These are phyloP conservation scores for Meandrina meandrites DNA, from an alignment of 92 coral and sea anemone species.

Conservation along the genomic window DNA sequence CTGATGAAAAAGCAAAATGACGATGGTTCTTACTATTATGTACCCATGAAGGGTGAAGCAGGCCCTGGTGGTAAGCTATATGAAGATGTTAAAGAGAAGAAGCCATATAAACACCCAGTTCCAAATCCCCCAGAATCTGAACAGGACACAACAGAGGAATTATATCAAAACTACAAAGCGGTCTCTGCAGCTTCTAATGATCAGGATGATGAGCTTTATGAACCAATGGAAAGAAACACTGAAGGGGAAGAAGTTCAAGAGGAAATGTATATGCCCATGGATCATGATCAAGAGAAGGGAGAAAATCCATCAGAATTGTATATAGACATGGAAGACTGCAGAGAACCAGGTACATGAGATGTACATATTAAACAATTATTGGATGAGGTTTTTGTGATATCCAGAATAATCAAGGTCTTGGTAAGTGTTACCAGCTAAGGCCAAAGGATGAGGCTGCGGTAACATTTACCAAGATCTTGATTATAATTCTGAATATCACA, in stretches of 20 bases:
- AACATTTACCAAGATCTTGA: too few species aligned
- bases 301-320: neutral
- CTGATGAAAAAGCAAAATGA: conserved; percentile 22
- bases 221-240: neutral
- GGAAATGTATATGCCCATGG: conserved; percentile 44
- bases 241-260: conserved; percentile 19
- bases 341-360: neutral
- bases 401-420: too few species aligned
- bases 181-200: neutral
- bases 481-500: too few species aligned
- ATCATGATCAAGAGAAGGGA: conserved; percentile 11
- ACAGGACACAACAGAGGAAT: neutral
- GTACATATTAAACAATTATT: too few species aligned
- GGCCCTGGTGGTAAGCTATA: neutral
- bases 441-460: too few species aligned
- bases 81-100: neutral
- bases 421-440: too few species aligned
- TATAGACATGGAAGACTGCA: too few species aligned
- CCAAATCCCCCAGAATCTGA: neutral
- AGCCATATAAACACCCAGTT: neutral
- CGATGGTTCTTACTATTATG: conserved; percentile 31
- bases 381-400: too few species aligned
- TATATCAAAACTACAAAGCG: conserved; percentile 8
- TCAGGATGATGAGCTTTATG: conserved; percentile 5
- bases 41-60: neutral